Evolutionary conservation across 2,797 vertebrate genomes (phyloP).

Genomic region (Ptychadena robeensis): DNA sequence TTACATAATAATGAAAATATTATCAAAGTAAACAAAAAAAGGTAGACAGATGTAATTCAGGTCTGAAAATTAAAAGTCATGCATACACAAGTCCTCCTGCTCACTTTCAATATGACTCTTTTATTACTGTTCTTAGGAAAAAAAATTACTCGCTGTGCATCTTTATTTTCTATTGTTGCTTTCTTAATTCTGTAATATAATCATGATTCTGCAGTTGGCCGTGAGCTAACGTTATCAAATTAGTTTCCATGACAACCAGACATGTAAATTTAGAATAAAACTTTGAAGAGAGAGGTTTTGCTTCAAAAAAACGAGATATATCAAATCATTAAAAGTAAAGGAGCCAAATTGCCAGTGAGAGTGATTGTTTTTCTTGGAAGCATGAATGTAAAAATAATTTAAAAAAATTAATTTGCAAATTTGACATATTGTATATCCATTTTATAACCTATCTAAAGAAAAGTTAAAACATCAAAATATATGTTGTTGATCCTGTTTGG

Average conservation of each 20-base stretch:
- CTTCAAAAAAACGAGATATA: neutral
- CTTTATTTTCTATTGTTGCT: conserved; percentile 10
- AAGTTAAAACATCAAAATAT: too few relatives aligned
- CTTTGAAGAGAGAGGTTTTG: conserved; percentile 10
- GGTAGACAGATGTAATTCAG: too few relatives aligned
- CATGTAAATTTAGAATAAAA: conserved; percentile 24
- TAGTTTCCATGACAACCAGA: conserved; percentile 27
- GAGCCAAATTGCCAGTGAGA: neutral
- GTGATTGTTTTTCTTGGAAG: too few relatives aligned
- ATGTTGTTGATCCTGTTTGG: too few relatives aligned
- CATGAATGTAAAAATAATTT: too few relatives aligned
- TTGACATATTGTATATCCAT: too few relatives aligned
- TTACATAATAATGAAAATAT: too few relatives aligned
- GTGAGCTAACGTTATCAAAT: conserved; percentile 21
- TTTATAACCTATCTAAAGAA: too few relatives aligned
- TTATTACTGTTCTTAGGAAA: neutral
- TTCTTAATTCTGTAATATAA: conserved; percentile 16
- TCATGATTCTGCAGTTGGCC: conserved; percentile 12
- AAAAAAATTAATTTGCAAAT: too few relatives aligned
- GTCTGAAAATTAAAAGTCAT: too few relatives aligned
- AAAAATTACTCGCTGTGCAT: neutral
- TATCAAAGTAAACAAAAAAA: too few relatives aligned
- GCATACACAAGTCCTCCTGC: too few relatives aligned
- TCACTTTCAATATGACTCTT: neutral
- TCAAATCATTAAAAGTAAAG: neutral